Evolutionary conservation across 2,888 invertebrate species (phyloP), one percentile per base, ranked within the genome.

Genomic region (Macroteleia sp.): DNA sequence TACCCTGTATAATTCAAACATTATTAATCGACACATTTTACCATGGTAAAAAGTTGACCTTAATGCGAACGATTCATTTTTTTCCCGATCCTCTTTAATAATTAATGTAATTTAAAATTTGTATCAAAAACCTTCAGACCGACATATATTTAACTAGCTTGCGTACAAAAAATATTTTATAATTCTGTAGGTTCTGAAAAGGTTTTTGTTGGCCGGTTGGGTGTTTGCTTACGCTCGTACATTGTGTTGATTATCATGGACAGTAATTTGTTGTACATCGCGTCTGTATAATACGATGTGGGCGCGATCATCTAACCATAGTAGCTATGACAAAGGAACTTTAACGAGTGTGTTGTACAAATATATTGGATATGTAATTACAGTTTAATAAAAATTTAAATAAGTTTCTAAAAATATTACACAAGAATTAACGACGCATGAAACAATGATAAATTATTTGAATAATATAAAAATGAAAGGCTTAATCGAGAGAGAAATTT

Each of bases 211-310:
- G 3, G 16, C 14, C 0, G 4, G 10, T 12, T 5, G 34, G 20
- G 4, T 22, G 32, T 64, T 42, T 56, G 54, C 36, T 54, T 52
- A 16, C 22, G 42, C 42, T 41, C n/a, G 12, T 20, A 44, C 25
- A 64, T 50, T 54, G 44, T 66, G 12, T 20, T 17, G n/a, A 52
- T 34, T 14, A 56, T 46, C 56, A 67, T 67, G 32, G 46, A 67
- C 66, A 56, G 46, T 67, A 67, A 67, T 56, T 56, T 46, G 56
- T 46, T 36, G 19, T 16, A 59, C 32, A 42, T 57, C 57, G 48
- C 14, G 1, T 34, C 16, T 22, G 19, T 14, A 54, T 48, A 41
- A 52, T 52, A n/a, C n/a, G n/a, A 25, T 61, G 42, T 36, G 28
- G 44, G 32, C 22, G 12, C 36, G 28, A 70, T 59, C 44, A 52